phyloP scores from a whole-genome alignment of 2,888 invertebrate genomes.

The Drosophila falleni region DNA sequence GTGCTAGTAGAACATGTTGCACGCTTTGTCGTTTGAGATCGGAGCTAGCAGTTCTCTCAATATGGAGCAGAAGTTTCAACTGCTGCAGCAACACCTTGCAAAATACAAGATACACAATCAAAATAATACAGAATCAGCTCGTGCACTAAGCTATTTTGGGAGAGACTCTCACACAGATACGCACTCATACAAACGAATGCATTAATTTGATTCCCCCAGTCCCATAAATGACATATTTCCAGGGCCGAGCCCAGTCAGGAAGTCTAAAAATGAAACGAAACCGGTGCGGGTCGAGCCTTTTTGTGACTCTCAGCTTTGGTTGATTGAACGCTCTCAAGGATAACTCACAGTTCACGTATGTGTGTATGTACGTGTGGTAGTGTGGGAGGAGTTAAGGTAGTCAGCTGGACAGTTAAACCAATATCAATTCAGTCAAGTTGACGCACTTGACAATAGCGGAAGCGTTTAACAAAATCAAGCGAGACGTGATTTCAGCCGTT shows the following conservation, averaged over 20 bases:
- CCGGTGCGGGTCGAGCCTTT: constrained; percentile 69
- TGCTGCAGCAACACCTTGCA: constrained; percentile 55
- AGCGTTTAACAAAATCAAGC: constrained; percentile 53
- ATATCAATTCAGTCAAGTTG: constrained; percentile 30
- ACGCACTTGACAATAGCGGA: constrained; percentile 67
- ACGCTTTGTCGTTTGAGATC: constrained; percentile 45
- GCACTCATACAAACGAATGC: background rate
- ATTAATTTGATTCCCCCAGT: constrained; percentile 37
- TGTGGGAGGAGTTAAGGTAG: background rate
- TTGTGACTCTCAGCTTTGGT: constrained; percentile 25
- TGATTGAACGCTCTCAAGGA: constrained; percentile 79
- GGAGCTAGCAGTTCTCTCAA: constrained; percentile 41
- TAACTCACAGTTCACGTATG: constrained; percentile 35
- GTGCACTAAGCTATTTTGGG: constrained; percentile 56
- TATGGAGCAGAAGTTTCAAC: constrained; percentile 62
- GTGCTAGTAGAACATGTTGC: constrained; percentile 74
- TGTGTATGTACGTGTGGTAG: constrained; percentile 10
- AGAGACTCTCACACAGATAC: constrained; percentile 16
- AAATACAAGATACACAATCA: constrained; percentile 15
- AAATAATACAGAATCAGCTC: constrained; percentile 19
- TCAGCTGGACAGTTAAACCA: constrained; percentile 11
- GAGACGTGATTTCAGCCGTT: constrained; percentile 70
- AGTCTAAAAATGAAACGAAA: constrained; percentile 57
- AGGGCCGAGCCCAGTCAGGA: constrained; percentile 67
- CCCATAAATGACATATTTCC: constrained; percentile 72